Evolutionary conservation across 1,140 invertebrate species (phyloP), one percentile per base, ranked within the genome.

Genomic region (Brachionus paranguensis): DNA sequence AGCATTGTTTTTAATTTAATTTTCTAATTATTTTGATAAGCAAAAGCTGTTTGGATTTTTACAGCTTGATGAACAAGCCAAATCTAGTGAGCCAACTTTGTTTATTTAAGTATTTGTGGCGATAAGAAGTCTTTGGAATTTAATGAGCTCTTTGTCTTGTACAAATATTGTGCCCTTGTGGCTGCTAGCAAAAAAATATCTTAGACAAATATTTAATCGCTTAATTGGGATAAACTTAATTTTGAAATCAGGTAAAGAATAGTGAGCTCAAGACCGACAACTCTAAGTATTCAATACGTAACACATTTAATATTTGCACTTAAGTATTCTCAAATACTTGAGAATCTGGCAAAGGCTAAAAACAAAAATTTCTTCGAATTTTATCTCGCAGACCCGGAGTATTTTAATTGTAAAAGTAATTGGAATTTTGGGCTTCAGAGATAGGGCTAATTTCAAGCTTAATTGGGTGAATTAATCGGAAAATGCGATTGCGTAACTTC

Each of bases 1-100:
- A 60, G 53, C 20, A 60, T 68, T 68, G 65, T 68, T 68, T 68
- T 68, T 68, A 33, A 68, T 68, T 68, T 68, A n/a, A 68, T 33
- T 68, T 41, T 33, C 27, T 68, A 68, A 68, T 68, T 68, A 68
- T 68, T 68, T 33, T 33, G 33, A 68, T 29, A n/a, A 68, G 27
- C 27, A 68, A 68, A 68, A 60, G 53, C 53, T 60, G 53, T 60
- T 60, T 24, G 10, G n/a, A 55, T 27, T 60, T 60, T 60, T 60
- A 60, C 53, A 60, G 53, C 20, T 60, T 60, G 53, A 60, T 60
- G 53, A 60, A 20, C 53, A 60, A 20, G 53, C 6, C 53, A 60
- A 60, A 24, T 60, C n/a, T n/a, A 55, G 53, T 55, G 12, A n/a
- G 47, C 47, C n/a, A 53, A n/a, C 17, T 60, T 14, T 33, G 65